Conservation (phyloP, 2,797 vertebrate genomes). For the Sebastes steindachneri region DNA sequence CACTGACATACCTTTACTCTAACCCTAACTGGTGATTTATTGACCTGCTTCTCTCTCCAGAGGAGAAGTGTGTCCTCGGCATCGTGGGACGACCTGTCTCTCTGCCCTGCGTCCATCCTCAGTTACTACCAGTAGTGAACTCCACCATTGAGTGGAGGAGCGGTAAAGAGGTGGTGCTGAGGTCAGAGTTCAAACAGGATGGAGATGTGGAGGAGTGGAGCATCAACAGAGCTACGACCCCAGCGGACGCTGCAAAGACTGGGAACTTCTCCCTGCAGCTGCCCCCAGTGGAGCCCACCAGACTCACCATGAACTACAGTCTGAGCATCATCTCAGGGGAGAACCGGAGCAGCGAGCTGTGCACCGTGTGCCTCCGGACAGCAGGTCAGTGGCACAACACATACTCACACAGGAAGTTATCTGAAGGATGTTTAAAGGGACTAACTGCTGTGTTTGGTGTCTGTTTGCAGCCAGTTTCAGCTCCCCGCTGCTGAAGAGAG, state of each 20-base stretch:
- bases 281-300: conserved; percentile 20
- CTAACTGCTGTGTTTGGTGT: not conserved
- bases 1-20: too few relatives aligned
- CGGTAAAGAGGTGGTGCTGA: conserved; percentile 53
- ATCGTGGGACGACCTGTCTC: conserved; percentile 43
- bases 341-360: conserved; percentile 49
- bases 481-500: conserved; percentile 47
- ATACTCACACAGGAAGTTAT: not conserved
- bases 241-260: conserved; percentile 25
- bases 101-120: conserved; percentile 66
- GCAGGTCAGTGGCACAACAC: conserved; percentile 64
- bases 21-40: too few relatives aligned
- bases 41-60: too few relatives aligned
- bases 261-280: conserved; percentile 74
- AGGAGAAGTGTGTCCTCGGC: conserved; percentile 61
- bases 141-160: conserved; percentile 74
- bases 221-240: conserved; percentile 18
- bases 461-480: conserved; percentile 70
- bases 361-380: conserved; percentile 65
- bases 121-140: conserved; percentile 22
- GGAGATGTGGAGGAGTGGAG: conserved; percentile 38
- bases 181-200: conserved; percentile 43
- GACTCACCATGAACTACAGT: conserved; percentile 43
- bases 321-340: conserved; percentile 44
- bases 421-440: not conserved